phyloP scores from a whole-genome alignment of 2,888 invertebrate genomes.

The Parasteatoda lunata region DNA sequence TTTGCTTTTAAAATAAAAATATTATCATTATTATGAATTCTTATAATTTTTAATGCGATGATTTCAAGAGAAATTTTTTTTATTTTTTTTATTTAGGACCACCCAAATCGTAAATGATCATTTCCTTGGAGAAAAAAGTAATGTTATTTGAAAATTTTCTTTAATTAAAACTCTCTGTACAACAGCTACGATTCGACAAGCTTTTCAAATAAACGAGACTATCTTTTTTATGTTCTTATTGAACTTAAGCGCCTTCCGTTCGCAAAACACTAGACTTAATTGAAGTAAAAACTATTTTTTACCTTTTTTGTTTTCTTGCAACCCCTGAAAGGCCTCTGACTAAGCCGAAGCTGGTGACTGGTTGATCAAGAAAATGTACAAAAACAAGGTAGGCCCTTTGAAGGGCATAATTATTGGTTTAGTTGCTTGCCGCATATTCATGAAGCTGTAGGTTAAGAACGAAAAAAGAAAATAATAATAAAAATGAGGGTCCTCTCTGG shows the following conservation, averaged over 20 bases:
- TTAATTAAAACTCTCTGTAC: neutral
- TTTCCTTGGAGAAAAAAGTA: neutral
- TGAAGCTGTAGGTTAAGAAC: conserved; percentile 21
- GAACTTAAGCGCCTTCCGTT: neutral
- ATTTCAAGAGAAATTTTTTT: too few species aligned
- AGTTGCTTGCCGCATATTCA: conserved; percentile 56
- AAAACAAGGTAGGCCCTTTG: neutral
- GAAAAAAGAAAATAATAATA: conserved; percentile 7
- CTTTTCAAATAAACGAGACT: neutral
- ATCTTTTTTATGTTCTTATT: neutral
- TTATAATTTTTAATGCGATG: too few species aligned
- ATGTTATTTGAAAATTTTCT: too few species aligned
- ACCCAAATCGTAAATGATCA: conserved; percentile 5
- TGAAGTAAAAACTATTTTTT: conserved; percentile 12
- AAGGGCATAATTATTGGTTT: conserved; percentile 62
- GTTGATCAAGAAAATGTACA: neutral
- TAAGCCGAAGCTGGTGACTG: conserved; percentile 5
- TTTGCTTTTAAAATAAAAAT: too few species aligned
- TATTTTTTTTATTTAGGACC: neutral
- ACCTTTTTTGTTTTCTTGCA: too few species aligned
- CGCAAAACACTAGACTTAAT: conserved; percentile 7
- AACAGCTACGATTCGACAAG: conserved; percentile 3
- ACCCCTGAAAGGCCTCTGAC: conserved; percentile 2
- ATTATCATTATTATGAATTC: too few species aligned
- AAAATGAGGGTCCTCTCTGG: conserved; percentile 20